A percentile compares a stretch with the other conserved stretches of the same genome.
These are phyloP conservation scores for Adelges cooleyi DNA, from an alignment of 1,140 invertebrate species.

Conservation along the genomic window DNA sequence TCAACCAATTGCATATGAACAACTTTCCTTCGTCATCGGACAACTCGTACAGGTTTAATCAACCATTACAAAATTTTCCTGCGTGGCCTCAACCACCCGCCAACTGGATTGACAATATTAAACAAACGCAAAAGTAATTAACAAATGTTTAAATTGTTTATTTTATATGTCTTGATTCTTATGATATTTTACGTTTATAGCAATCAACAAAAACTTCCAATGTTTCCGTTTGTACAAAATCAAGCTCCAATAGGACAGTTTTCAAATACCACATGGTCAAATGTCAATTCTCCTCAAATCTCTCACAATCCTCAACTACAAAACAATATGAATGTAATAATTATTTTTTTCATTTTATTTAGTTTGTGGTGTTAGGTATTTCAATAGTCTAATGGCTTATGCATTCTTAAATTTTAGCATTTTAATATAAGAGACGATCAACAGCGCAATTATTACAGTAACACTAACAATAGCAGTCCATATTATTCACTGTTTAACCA, in stretches of 20 bases:
- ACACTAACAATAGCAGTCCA: slow-evolving; percentile 9
- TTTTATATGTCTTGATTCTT: too few relatives aligned
- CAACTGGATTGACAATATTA: slow-evolving; percentile 10
- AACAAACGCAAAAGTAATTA: slow-evolving; percentile 19
- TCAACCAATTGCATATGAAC: slow-evolving; percentile 2
- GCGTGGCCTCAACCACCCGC: slow-evolving; percentile 14
- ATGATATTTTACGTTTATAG: not conserved
- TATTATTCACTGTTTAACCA: slow-evolving; percentile 26
- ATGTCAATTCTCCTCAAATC: slow-evolving; percentile 9
- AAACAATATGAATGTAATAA: slow-evolving; percentile 19
- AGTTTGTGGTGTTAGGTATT: too few relatives aligned
- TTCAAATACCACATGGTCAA: slow-evolving; percentile 8
- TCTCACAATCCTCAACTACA: not conserved
- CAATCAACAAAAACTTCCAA: slow-evolving; percentile 5
- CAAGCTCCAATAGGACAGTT: slow-evolving; percentile 13
- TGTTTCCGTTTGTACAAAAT: slow-evolving; percentile 24
- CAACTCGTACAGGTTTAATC: not conserved
- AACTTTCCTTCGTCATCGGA: not conserved
- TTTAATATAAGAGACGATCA: slow-evolving; percentile 23
- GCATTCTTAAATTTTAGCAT: not conserved
- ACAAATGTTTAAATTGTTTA: too few relatives aligned
- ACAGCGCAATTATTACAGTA: slow-evolving; percentile 13
- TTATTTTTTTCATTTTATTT: too few relatives aligned
- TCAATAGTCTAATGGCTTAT: not conserved
- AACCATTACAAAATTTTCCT: slow-evolving; percentile 13